These are phyloP conservation scores for Ptychodera flava DNA, from an alignment of 35 echinoderm and acorn worm species.

Conservation along the genomic window DNA sequence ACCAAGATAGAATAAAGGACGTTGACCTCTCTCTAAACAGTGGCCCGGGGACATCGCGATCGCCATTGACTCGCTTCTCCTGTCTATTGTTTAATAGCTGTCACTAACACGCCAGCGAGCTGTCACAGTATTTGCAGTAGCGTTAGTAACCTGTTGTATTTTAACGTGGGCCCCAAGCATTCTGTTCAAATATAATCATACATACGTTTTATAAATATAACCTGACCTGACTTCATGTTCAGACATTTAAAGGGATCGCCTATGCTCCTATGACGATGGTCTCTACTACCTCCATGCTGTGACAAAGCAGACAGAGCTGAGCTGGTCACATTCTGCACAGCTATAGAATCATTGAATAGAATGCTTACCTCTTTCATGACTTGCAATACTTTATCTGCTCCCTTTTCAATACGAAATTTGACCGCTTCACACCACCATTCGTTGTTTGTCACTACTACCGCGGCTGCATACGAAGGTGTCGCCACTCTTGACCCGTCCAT, in stretches of 20 bases:
- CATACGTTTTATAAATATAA: background rate
- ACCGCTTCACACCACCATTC: background rate
- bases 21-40: too few relatives aligned
- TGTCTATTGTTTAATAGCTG: too few relatives aligned
- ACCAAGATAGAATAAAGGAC: too few relatives aligned
- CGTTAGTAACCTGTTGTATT: too few relatives aligned
- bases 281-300: too few relatives aligned
- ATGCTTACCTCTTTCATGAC: background rate
- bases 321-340: background rate
- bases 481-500: too few relatives aligned
- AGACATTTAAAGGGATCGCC: background rate
- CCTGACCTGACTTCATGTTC: background rate
- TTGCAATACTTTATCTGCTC: background rate
- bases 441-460: background rate
- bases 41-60: too few relatives aligned
- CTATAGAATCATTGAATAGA: background rate
- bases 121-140: too few relatives aligned
- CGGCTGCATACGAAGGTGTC: background rate
- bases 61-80: too few relatives aligned
- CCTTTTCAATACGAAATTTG: background rate
- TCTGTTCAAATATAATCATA: background rate
- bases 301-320: background rate
- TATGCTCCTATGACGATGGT: background rate
- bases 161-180: background rate
- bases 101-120: too few relatives aligned